Evolutionary conservation across 2,888 invertebrate species (phyloP), one percentile per base, ranked within the genome.

Genomic region (Cheilosia variabilis): DNA sequence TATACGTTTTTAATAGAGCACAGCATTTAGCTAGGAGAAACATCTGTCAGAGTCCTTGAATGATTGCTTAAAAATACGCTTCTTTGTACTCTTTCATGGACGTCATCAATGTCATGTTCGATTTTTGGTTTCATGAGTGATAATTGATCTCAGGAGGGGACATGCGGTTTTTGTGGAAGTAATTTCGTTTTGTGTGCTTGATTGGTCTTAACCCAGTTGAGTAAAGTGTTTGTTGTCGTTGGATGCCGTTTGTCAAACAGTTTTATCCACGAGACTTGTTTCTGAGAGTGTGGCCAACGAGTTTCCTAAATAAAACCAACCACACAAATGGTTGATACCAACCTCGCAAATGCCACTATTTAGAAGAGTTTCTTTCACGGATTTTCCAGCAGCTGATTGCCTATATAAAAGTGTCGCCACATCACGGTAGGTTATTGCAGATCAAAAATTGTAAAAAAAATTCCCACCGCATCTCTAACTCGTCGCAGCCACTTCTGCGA

Each of bases 41-140:
- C 86, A 81, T 86, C 81, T 86, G 86, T 77, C 86, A 68, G 15
- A 41, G 68, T 37, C 55, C 72, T 66, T 81, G 76, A 86, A 68
- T 80, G 60, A 80, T 86, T 71, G 60, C 41, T 68, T 22, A 24
- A 41, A 43, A 62, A 53, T 75, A 17, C 34, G 15, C 17, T 50
- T 27, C 52, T 17, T 62, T 24, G 17, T n/a, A 45, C 22, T 47
- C 13, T 10, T 37, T 37, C 10, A 34, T 24, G 53, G 3, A 4
- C 3, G 65, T 65, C 65, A 50, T 65, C 13, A 57, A 27, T 50
- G 47, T 45, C 22, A 15, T 13, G 34, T 71, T 69, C 55, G 50
- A 63, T 63, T 62, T 63, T 62, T 37, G 50, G 69, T 78, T 71
- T 71, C 55, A 63, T 63, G 69, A 58, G 69, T 41, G 71, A 78